A percentile compares a stretch with the other conserved stretches of the same genome.
Conservation (phyloP, 2,797 vertebrate species). For the Odontamblyopus lacepedii region DNA sequence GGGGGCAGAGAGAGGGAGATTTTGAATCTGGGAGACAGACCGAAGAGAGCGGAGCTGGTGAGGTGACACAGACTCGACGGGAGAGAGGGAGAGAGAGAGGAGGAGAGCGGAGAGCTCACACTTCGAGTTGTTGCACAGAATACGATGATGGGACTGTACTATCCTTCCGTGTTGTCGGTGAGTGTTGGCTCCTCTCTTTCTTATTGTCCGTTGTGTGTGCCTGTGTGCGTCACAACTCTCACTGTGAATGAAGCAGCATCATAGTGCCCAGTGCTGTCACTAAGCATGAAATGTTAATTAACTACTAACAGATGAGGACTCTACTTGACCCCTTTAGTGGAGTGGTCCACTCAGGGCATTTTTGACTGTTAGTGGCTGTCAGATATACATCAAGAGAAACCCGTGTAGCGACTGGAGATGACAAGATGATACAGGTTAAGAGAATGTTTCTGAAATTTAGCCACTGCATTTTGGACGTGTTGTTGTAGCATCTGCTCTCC, state of each 20-base stretch:
- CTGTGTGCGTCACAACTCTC: conserved; percentile 11
- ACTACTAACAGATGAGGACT: conserved; percentile 60
- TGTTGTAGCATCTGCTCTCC: conserved; percentile 69
- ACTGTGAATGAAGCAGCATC: conserved; percentile 36
- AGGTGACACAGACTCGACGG: conserved; percentile 69
- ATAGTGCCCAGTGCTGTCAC: conserved; percentile 48
- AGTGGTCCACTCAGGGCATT: conserved; percentile 51
- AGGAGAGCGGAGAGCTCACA: conserved; percentile 59
- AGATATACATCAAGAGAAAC: conserved; percentile 34
- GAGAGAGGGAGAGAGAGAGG: conserved; percentile 63
- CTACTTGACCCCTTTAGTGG: conserved; percentile 59
- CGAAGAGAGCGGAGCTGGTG: conserved; percentile 70
- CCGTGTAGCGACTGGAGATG: conserved; percentile 35
- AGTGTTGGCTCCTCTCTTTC: conserved; percentile 60
- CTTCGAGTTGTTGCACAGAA: conserved; percentile 70
- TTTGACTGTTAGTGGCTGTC: conserved; percentile 33
- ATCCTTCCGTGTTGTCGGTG: conserved; percentile 80
- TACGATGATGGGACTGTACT: conserved; percentile 85
- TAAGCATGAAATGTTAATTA: conserved; percentile 69
- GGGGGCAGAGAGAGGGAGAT: conserved; percentile 81
- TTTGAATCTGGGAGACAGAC: conserved; percentile 81
- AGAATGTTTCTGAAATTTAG: conserved; percentile 32
- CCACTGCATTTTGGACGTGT: conserved; percentile 44
- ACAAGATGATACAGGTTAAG: conserved; percentile 35
- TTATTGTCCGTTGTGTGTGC: conserved; percentile 28